Conservation (phyloP, 1,140 invertebrate species). For the Drosophila neocordata region DNA sequence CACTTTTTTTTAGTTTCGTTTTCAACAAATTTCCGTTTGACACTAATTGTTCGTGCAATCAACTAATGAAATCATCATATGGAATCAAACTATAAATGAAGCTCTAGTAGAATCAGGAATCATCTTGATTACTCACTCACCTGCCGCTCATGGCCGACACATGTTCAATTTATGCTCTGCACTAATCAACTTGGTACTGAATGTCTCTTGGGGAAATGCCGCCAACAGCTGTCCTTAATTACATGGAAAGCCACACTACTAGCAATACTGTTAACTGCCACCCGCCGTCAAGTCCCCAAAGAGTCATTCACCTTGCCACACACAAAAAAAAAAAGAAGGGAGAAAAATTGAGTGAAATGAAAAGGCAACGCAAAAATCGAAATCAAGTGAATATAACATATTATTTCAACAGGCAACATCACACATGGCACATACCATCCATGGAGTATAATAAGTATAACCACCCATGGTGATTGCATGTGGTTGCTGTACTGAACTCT, state of each 20-base stretch:
- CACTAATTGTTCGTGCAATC: constrained; percentile 41
- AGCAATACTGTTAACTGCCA: constrained; percentile 2
- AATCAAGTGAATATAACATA: constrained; percentile 60
- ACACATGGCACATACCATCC: constrained; percentile 14
- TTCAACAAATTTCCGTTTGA: constrained; percentile 23
- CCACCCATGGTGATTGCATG: constrained; percentile 45
- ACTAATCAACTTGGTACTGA: constrained; percentile 58
- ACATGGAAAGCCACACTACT: constrained; percentile 61
- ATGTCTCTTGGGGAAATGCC: constrained; percentile 52
- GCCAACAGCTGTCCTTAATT: constrained; percentile 72
- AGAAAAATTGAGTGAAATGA: constrained; percentile 13
- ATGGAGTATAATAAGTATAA: constrained; percentile 54
- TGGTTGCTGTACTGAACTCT: constrained; percentile 42
- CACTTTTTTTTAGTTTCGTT: not conserved
- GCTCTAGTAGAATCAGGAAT: not conserved
- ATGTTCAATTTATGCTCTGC: constrained; percentile 62
- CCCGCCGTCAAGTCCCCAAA: constrained; percentile 31
- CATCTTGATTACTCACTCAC: constrained; percentile 9
- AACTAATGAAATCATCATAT: constrained; percentile 51
- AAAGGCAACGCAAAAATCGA: constrained; percentile 45
- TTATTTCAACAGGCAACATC: constrained; percentile 57
- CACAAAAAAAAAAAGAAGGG: constrained; percentile 28
- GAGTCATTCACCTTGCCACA: constrained; percentile 66
- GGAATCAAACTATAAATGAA: not conserved
- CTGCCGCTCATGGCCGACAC: constrained; percentile 31